Base-by-base conservation (phyloP, 2,797 vertebrate genomes). In the Choloepus didactylus region DNA sequence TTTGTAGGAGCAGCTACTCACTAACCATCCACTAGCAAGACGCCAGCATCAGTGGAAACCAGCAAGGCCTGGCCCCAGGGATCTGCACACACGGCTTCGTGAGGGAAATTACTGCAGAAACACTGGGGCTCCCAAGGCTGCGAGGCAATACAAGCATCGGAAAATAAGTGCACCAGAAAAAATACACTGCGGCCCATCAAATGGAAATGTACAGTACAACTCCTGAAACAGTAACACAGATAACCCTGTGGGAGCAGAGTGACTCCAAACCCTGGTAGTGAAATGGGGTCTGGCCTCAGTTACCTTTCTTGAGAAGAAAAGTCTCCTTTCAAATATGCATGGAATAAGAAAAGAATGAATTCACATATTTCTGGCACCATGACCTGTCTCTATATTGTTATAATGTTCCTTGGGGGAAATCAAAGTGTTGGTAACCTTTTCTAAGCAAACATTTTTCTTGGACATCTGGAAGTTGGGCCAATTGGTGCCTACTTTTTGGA, bases 51-150 rank as follows among this genome's bases (percentile, higher is more conserved):
- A 10, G 99, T 99, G 98, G 99, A 99, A 79, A 98, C 98, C 97
- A 99, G 98, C 98, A 99, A 98, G 92, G 99, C 99, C 98, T 99
- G 99, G 97, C 99, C 99, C 99, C 99, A 99, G 92, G 99, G 99
- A 98, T 99, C 99, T 21, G 99, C 99, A 80, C 99, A 99, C 97
- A 99, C 98, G 0, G 99, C 99, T 97, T 99, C 99, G 66, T 99
- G 99, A 72, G 99, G 99, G 97, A 99, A 99, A 64, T 99, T 99
- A 98, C 98, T 99, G 99, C 99, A 99, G 99, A 99, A 99, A 31
- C 99, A 98, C 97, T 99, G 99, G 79, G 99, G 99, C 97, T 99
- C 99, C 99, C 99, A 99, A 76, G 99, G 99, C 99, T 99, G 98
- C 35, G 97, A 97, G 97, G 95, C 73, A 96, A 98, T 95, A 98